Base-by-base conservation (phyloP, 2,797 vertebrate species). In the Triplophysa yarkandensis region DNA sequence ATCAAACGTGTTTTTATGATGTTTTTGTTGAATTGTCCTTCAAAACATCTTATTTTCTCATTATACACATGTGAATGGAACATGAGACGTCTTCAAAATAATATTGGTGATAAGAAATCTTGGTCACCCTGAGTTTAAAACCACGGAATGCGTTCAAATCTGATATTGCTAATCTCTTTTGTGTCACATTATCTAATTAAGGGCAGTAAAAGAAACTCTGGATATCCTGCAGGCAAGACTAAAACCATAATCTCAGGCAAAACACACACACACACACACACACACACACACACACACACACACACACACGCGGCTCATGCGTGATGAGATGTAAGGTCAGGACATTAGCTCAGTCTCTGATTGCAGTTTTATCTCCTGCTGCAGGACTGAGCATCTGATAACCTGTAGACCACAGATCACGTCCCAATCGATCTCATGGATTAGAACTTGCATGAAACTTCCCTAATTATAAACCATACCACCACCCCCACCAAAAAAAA, bases 311-410 rank as follows among this genome's bases (percentile, higher is more conserved):
- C n/a, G n/a, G n/a, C n/a, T n/a, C n/a, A n/a, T n/a, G n/a, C n/a
- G n/a, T n/a, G n/a, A 39, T 39, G 55, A 11, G 27, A 43, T 43
- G 44, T 46, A 39, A 57, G 27, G 55, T 62, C 34, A 63, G 50
- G 34, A 27, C n/a, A 25, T 77, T 30, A 66, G 62, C 46, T 62
- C 44, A 11, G 58, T 70, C 30, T 63, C 52, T 74, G 32, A 34
- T 46, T 44, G 21, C 48, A 25, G 70, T 61, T 73, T 78, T 78
- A 78, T 78, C 70, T 50, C 46, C 14, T 14, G 39, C 36, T 57
- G 70, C 76, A 78, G 70, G 32, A 44, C 43, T n/a, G 68, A 30
- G 7, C 32, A 36, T 21, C 32, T 65, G 79, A 74, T 77, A 74
- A 77, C 70, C 74, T 60, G 52, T 70, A 46, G 39, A 39, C 57